Evolutionary conservation across 1,140 invertebrate species (phyloP), one percentile per base, ranked within the genome.

Genomic region (Diabrotica undecimpunctata): DNA sequence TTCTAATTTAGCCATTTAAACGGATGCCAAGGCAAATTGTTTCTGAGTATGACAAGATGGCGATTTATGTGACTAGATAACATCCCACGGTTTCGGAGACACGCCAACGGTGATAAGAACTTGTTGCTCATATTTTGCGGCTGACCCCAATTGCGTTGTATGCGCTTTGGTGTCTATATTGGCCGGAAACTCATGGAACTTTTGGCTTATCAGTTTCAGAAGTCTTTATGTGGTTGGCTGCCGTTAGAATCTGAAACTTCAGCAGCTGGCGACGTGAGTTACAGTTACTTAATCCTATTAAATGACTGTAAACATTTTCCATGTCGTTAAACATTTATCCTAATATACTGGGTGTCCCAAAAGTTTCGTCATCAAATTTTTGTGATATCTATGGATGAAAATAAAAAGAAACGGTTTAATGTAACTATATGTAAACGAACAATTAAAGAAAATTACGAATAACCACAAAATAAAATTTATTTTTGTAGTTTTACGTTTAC

Each of bases 31-130:
- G 13, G 59, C 59, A 52, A 61, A 61, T 61, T 61, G 46, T 61
- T 61, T 51, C n/a, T 14, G 59, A 52, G 14, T 51, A 61, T 61
- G 46, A 61, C 41, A 50, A 50, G 9, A 36, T 7, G 59, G 13
- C 59, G 59, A 61, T 61, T 61, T 61, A 61, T 61, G 59, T 37
- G n/a, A 37, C 13, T 5, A 61, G 59, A 61, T 57, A 46, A 46
- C n/a, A 46, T 46, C n/a, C 41, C n/a, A 46, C n/a, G n/a, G 41
- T 46, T 46, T n/a, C 41, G 41, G 41, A 46, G 41, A 46, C 41
- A 46, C 41, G 41, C 8, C 25, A 46, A 46, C n/a, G 8, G n/a
- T 46, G n/a, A 46, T 46, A 46, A 10, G n/a, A 46, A 46, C 41
- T 46, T 46, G 41, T 46, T 46, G 41, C 41, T 46, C 41, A 46